Evolutionary conservation across 2,797 vertebrate genomes (phyloP), one percentile per base, ranked within the genome.

Genomic region (Enteromius afrohamiltoni): DNA sequence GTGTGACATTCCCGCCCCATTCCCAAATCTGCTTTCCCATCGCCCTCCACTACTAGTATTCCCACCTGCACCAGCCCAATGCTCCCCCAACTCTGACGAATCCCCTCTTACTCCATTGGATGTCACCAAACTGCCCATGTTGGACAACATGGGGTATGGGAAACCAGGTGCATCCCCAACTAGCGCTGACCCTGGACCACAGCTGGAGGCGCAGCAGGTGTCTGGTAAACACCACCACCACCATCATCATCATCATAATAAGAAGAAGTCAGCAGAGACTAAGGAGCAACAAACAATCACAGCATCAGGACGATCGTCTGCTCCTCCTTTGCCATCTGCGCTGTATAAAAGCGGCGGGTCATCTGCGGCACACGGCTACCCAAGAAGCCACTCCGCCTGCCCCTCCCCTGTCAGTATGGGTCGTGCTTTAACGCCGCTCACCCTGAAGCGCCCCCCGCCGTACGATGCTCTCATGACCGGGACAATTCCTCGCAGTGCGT

Each of bases 91-190:
- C 89, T 98, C 98, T 0, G 97, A 99, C 0, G 98, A 99, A 91
- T 99, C 98, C n/a, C 97, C 98, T 3, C 95, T 99, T 81, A 99
- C 97, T 67, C 98, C 98, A 0, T 87, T 99, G 26, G 98, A 98
- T 19, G 97, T 98, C 88, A 94, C 95, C 64, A 97, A 96, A 89
- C 95, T 97, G 45, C 96, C 96, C 0, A 93, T 96, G 87, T 51
- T 98, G 86, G 97, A 98, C 77, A 97, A 97, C 0, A 94, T 94
- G 79, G 93, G 94, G 87, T 96, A 94, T 82, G 94, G 94, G 88
- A 98, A 97, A 88, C 91, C 95, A 21, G 84, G 85, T 34, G 13
- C 80, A 40, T 84, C 86, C 17, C 84, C 87, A 53, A 88, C 87
- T 16, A 53, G 74, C 1, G 2, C 49, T 6, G 87, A 88, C 2